Evolutionary conservation across 2,113 vertebrate genomes (phyloP).

Genomic region (Herpailurus yagouaroundi): DNA sequence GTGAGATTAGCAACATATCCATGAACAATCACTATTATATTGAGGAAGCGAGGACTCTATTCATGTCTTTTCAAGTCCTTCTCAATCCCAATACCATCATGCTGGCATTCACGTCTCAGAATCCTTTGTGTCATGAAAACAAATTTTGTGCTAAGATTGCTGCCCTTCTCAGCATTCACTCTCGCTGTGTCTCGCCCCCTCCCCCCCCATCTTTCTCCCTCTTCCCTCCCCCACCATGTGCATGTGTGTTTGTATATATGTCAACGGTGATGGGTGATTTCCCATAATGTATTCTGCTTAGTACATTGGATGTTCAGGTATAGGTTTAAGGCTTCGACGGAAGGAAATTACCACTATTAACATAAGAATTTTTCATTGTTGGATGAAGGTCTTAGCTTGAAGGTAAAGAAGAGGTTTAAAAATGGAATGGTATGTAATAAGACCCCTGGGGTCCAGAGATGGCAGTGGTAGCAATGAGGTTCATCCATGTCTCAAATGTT

Average conservation of each 20-base stretch:
- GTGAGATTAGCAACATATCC: not conserved
- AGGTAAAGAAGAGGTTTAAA: not conserved
- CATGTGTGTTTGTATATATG: not conserved
- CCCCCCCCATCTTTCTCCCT: not conserved
- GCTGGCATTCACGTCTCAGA: not conserved
- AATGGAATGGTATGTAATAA: not conserved
- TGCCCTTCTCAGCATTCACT: not conserved
- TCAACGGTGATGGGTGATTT: not conserved
- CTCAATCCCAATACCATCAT: not conserved
- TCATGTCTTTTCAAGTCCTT: not conserved
- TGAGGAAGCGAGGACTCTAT: not conserved
- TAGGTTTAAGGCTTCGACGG: not conserved
- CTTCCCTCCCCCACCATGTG: rapidly evolving
- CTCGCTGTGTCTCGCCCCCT: not conserved
- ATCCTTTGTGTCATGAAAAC: not conserved
- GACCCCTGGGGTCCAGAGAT: not conserved
- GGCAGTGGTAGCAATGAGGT: not conserved
- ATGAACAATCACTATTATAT: not conserved
- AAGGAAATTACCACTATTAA: not conserved
- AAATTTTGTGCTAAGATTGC: not conserved
- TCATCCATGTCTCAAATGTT: not conserved
- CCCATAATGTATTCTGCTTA: not conserved
- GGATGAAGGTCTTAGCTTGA: not conserved
- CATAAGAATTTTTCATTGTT: not conserved
- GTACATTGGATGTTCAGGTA: not conserved